Conservation (phyloP, 2,888 invertebrate species). For the Thereva unica region DNA sequence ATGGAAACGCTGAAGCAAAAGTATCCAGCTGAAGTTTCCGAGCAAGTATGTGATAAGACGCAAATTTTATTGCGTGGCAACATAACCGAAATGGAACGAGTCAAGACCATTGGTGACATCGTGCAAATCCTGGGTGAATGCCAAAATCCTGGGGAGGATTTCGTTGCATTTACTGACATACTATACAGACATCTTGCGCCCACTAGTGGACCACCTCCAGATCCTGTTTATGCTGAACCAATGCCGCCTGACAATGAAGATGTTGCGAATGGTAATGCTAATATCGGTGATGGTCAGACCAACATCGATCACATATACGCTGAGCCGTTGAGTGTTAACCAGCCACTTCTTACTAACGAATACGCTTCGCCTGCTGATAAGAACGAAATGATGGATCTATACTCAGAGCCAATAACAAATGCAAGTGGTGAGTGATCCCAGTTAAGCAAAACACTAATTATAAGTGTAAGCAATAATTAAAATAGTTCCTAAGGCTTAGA, state of each 20-base stretch:
- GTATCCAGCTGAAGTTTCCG: constrained; percentile 49
- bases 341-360: constrained; percentile 51
- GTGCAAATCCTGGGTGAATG: constrained; percentile 47
- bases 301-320: constrained; percentile 52
- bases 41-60: constrained; percentile 47
- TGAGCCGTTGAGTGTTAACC: constrained; percentile 50
- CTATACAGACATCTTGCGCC: constrained; percentile 48
- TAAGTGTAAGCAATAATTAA: too few species aligned
- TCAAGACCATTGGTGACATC: constrained; percentile 49
- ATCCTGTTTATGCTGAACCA: constrained; percentile 51
- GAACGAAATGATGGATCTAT: constrained; percentile 47
- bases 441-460: neutral
- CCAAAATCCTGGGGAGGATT: constrained; percentile 48
- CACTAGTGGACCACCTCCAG: constrained; percentile 29
- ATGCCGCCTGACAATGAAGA: constrained; percentile 17
- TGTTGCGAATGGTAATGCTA: constrained; percentile 11
- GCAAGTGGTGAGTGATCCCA: constrained; percentile 49
- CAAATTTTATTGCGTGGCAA: constrained; percentile 47
- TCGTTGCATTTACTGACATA: constrained; percentile 50
- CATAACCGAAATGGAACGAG: constrained; percentile 49
- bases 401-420: constrained; percentile 52
- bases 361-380: constrained; percentile 52
- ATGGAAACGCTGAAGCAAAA: constrained; percentile 48
- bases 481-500: too few species aligned
- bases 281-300: constrained; percentile 26